Evolutionary conservation across 2,113 vertebrate species (phyloP).

Genomic region (Sula dactylatra): DNA sequence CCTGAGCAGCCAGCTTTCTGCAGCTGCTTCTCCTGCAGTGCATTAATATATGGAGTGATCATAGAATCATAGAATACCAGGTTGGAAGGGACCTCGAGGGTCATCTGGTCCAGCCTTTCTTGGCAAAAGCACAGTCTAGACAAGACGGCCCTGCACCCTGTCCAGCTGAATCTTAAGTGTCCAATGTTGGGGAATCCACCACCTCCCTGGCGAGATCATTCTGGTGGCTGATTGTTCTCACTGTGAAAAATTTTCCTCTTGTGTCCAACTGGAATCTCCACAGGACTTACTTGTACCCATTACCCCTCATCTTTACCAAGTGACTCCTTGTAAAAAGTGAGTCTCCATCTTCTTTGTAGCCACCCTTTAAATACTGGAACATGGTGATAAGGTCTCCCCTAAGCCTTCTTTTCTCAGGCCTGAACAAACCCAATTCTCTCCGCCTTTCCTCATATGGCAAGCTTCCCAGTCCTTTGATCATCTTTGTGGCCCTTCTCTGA

Average conservation of each 20-base stretch:
- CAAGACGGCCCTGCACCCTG: background rate
- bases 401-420: background rate
- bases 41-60: background rate
- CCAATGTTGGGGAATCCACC: background rate
- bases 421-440: background rate
- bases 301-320: background rate
- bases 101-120: background rate
- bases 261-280: background rate
- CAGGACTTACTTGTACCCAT: background rate
- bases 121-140: background rate
- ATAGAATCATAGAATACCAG: background rate
- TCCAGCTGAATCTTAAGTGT: background rate
- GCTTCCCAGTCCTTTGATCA: background rate
- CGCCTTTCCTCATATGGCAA: background rate
- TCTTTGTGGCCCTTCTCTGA: background rate
- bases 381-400: background rate
- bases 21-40: background rate
- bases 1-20: background rate
- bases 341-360: background rate
- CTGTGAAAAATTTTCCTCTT: background rate
- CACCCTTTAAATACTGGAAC: too few species aligned
- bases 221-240: background rate
- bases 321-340: background rate
- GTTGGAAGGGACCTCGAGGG: background rate
- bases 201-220: background rate